Evolutionary conservation across 2,113 vertebrate genomes (phyloP).

Genomic region (Centrocercus urophasianus): DNA sequence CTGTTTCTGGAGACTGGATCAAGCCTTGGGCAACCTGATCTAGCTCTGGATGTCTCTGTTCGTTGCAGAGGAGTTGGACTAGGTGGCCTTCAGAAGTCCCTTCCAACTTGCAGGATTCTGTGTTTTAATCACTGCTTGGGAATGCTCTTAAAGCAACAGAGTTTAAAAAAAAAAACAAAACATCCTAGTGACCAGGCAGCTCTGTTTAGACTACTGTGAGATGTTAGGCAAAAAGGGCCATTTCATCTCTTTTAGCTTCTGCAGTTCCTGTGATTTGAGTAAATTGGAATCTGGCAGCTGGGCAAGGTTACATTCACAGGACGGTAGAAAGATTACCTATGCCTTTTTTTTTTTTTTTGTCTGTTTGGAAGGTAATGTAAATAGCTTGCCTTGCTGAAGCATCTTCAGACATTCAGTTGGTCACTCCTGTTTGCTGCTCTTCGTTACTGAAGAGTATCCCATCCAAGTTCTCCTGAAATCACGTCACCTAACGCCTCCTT

Average conservation of each 20-base stretch:
- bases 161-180: background rate
- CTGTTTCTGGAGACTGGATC: too few species aligned
- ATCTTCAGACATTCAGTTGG: background rate
- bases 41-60: too few species aligned
- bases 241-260: background rate
- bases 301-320: background rate
- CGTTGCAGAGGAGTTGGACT: too few species aligned
- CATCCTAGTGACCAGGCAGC: background rate
- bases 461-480: background rate
- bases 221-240: background rate
- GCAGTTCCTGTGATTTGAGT: background rate
- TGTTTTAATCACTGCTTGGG: background rate
- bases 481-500: rapidly evolving
- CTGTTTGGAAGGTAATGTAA: background rate
- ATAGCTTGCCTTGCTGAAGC: background rate
- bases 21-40: too few species aligned
- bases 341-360: background rate
- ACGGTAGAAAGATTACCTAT: background rate
- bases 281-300: background rate
- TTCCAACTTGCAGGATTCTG: too few species aligned
- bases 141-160: background rate
- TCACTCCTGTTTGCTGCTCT: background rate
- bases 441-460: background rate
- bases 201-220: background rate
- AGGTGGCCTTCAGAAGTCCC: too few species aligned